phyloP scores from a whole-genome alignment of 2,113 vertebrate species.

The Paramisgurnus dabryanus region DNA sequence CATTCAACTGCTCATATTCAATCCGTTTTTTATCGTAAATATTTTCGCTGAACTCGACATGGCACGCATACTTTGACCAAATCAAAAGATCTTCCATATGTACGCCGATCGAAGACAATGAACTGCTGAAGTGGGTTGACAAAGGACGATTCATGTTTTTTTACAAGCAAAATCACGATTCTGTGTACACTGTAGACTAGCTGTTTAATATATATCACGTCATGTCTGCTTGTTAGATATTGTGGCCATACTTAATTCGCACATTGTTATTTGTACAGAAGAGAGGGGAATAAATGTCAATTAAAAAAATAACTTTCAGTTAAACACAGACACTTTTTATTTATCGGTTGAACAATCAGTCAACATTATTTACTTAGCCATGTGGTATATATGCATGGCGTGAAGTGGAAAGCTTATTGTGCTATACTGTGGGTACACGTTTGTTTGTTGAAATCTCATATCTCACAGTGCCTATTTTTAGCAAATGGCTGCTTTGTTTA shows the following conservation, averaged over 20 bases:
- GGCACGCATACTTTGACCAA: slow-evolving; percentile 75
- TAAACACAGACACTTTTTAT: slow-evolving; percentile 12
- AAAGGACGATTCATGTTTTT: slow-evolving; percentile 50
- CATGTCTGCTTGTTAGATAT: slow-evolving; percentile 60
- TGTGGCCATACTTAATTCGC: slow-evolving; percentile 59
- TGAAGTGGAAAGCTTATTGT: slow-evolving; percentile 42
- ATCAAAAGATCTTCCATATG: slow-evolving; percentile 70
- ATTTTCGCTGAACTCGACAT: slow-evolving; percentile 73
- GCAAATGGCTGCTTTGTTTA: slow-evolving; percentile 20
- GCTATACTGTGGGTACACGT: slow-evolving; percentile 50
- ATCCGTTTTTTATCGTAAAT: slow-evolving; percentile 62
- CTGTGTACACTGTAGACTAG: slow-evolving; percentile 59
- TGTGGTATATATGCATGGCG: slow-evolving; percentile 49
- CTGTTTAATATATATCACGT: slow-evolving; percentile 52
- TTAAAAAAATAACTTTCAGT: slow-evolving; percentile 31
- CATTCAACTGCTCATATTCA: slow-evolving; percentile 66
- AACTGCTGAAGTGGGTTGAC: slow-evolving; percentile 51
- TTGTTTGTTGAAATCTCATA: slow-evolving; percentile 57
- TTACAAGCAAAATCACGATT: slow-evolving; percentile 54
- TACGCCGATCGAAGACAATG: slow-evolving; percentile 65
- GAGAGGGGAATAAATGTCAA: slow-evolving; percentile 31
- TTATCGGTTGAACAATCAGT: slow-evolving; percentile 52
- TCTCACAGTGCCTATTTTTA: slow-evolving; percentile 63
- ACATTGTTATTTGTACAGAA: slow-evolving; percentile 48
- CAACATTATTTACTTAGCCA: slow-evolving; percentile 51